Percentiles rank a stretch among this genome's conserved stretches.
Conservation (phyloP, 2,113 vertebrate species). For the Onychorhynchus coronatus region DNA sequence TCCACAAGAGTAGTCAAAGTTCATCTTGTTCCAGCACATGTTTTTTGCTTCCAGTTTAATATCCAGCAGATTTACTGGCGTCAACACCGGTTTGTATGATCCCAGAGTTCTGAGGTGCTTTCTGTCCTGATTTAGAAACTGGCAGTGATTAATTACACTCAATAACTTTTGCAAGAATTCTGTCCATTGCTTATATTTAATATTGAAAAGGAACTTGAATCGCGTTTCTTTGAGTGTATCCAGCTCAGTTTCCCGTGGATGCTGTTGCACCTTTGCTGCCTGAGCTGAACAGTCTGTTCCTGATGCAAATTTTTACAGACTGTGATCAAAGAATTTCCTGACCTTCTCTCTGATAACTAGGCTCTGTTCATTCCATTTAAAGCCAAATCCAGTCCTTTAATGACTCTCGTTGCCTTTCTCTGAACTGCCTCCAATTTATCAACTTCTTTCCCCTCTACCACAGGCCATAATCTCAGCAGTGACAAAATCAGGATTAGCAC, state of each 20-base stretch:
- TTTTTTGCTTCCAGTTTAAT: not conserved
- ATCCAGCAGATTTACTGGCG: not conserved
- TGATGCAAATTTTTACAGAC: not conserved
- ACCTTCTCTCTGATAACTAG: not conserved
- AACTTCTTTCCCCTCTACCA: not conserved
- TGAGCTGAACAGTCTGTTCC: not conserved
- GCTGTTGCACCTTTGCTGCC: not conserved
- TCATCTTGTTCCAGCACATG: not conserved
- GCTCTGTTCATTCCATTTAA: not conserved
- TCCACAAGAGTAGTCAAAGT: not conserved
- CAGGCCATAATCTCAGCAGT: not conserved
- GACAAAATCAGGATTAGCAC: not conserved
- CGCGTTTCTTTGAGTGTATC: not conserved
- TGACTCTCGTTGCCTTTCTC: not conserved
- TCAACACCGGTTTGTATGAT: not conserved
- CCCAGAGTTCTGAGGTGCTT: not conserved
- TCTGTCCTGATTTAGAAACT: not conserved
- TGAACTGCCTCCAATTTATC: not conserved
- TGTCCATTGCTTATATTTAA: not conserved
- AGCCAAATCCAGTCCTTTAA: not conserved
- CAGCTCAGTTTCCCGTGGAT: not conserved
- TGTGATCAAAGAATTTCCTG: not conserved
- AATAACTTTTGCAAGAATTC: not conserved
- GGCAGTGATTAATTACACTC: not conserved
- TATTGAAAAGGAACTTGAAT: not conserved